Evolutionary conservation across 2,113 vertebrate species (phyloP), one percentile per base, ranked within the genome.

Genomic region (Notothenia rossii): DNA sequence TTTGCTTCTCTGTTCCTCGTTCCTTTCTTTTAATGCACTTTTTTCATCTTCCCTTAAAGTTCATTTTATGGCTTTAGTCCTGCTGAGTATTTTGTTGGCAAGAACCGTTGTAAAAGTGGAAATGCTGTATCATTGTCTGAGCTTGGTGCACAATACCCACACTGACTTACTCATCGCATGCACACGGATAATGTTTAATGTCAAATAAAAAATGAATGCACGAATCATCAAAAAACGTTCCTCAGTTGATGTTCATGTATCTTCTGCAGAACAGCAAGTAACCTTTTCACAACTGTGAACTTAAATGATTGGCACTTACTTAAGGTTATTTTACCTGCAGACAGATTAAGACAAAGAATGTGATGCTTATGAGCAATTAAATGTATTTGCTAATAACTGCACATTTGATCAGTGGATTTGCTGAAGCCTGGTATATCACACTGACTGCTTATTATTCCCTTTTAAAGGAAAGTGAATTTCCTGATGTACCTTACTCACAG

Each of bases 101-200:
- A 63, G 71, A 81, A 72, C 64, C 45, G 67, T 56, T 72, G 75
- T 78, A 62, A 15, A 79, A 71, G 55, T 48, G 55, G 55, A 45
- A 79, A 79, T 36, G 77, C 84, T 80, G 63, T 84, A 71, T 83
- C 70, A 83, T 81, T 84, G 85, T 85, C 66, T 70, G 81, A 81
- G 72, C 14, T 70, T 56, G 69, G 72, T 72, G 59, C 75, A 68
- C 50, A 78, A 46, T 67, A 56, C 69, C 51, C 56, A 65, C 4
- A 43, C 18, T 43, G 59, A 59, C 45, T 60, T 79, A 49, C 25
- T 40, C 59, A 72, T 50, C 11, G 66, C 25, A 20, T 2, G 7
- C 33, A 48, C 50, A n/a, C 65, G 53, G 64, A 74, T 63, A 54
- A 20, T n/a, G 7, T 77, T 80, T 77, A 85, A 61, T 49, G 46